Percentiles rank a stretch among this genome's conserved stretches.
Conservation (phyloP, 2,113 vertebrate genomes). For the Globicephala melas region DNA sequence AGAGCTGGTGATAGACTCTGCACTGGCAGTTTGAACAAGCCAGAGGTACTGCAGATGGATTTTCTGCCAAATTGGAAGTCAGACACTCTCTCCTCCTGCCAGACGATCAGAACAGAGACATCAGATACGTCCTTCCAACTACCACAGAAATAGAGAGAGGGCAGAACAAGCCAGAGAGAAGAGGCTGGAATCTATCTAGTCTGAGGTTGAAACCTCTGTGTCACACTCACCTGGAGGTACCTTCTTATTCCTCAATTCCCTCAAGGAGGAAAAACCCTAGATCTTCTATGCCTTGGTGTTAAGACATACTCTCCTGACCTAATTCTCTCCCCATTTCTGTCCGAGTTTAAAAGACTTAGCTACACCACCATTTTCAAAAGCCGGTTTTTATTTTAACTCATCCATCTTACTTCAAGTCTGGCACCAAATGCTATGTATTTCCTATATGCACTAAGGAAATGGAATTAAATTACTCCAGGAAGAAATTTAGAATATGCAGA, state of each 20-base stretch:
- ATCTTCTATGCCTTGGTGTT: background rate
- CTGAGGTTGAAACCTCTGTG: background rate
- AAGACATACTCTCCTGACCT: background rate
- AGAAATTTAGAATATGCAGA: conserved; percentile 14
- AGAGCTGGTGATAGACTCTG: background rate
- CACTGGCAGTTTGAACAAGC: background rate
- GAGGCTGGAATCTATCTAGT: background rate
- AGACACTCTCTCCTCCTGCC: conserved; percentile 17
- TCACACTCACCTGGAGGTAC: background rate
- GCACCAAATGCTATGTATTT: conserved; percentile 44
- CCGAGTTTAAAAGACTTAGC: background rate
- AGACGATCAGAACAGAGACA: conserved; percentile 5
- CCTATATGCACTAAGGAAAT: conserved; percentile 40
- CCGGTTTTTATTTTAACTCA: conserved; percentile 40
- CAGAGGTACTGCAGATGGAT: background rate
- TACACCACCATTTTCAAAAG: background rate
- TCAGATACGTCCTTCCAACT: conserved; percentile 27
- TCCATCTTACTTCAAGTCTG: conserved; percentile 40
- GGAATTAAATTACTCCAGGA: conserved; percentile 20
- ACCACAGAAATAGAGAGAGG: background rate
- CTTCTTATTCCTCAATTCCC: background rate
- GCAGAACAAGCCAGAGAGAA: background rate
- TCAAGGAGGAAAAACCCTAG: background rate
- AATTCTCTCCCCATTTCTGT: background rate
- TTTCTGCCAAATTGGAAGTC: conserved; percentile 44